Evolutionary conservation across 1,140 invertebrate genomes (phyloP).

Genomic region (Pseudachorutes palmiensis): DNA sequence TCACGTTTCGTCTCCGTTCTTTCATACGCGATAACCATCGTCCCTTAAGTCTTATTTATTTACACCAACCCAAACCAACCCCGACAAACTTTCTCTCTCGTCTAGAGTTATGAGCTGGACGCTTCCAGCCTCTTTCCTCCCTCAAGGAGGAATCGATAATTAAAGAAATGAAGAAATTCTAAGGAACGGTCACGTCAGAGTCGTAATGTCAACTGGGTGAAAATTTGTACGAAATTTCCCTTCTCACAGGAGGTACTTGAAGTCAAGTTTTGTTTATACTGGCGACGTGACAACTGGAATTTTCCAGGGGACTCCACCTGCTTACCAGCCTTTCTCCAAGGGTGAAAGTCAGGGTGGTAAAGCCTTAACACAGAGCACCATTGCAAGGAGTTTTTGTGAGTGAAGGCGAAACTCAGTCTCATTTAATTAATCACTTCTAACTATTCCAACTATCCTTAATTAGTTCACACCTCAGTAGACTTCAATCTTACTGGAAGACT

Average conservation of each 20-base stretch:
- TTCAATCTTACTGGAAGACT: constrained; percentile 23
- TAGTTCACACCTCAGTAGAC: constrained; percentile 36
- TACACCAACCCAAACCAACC: constrained; percentile 25
- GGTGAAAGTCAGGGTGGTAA: background rate
- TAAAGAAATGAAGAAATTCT: constrained; percentile 39
- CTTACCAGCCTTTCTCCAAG: background rate
- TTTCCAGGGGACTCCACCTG: constrained; percentile 17
- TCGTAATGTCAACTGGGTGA: constrained; percentile 38
- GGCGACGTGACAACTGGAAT: constrained; percentile 36
- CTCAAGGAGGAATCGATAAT: constrained; percentile 29
- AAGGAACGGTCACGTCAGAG: constrained; percentile 37
- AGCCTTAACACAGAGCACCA: no score
- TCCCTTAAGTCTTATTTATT: constrained; percentile 39
- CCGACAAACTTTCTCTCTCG: no score
- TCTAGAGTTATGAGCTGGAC: background rate
- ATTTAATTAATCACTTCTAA: constrained; percentile 37
- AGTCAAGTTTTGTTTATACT: constrained; percentile 33
- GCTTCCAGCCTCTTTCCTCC: background rate
- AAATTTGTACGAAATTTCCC: constrained; percentile 37
- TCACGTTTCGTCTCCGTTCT: constrained; percentile 37
- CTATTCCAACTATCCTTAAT: constrained; percentile 38
- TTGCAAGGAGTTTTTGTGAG: no score
- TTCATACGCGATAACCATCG: constrained; percentile 39
- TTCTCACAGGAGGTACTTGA: constrained; percentile 16
- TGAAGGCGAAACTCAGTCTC: background rate